Conservation (phyloP, 2,113 vertebrate species). For the Bostrychus sinensis region DNA sequence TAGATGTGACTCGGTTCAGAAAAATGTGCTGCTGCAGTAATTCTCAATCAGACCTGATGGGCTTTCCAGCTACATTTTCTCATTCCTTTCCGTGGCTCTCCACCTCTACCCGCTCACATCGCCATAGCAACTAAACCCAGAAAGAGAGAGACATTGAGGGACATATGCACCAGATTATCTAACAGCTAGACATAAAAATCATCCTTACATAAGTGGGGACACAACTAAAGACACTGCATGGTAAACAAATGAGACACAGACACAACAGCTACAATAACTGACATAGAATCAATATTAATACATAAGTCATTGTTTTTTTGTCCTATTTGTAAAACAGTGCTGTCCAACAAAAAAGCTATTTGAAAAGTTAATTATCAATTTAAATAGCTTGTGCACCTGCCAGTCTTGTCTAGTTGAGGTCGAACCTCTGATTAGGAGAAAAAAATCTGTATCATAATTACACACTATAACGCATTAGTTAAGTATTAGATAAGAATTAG, state of each 20-base stretch:
- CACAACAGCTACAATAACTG: background rate
- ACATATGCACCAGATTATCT: conserved; percentile 72
- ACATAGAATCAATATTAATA: conserved; percentile 24
- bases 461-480: no score
- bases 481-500: no score
- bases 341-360: conserved; percentile 35
- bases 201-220: conserved; percentile 48
- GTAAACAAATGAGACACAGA: background rate
- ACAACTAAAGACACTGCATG: background rate
- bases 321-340: conserved; percentile 48
- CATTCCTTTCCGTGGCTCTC: conserved; percentile 68
- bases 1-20: background rate
- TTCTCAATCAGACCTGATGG: conserved; percentile 60
- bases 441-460: no score
- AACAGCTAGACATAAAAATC: conserved; percentile 56
- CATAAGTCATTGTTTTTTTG: conserved; percentile 16
- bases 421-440: no score
- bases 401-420: conserved; percentile 46
- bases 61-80: conserved; percentile 70
- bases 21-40: conserved; percentile 30
- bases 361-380: conserved; percentile 49
- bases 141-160: conserved; percentile 62
- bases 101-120: conserved; percentile 63
- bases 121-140: conserved; percentile 80
- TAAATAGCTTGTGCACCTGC: conserved; percentile 57